Evolutionary conservation across 2,888 invertebrate species (phyloP), one percentile per base, ranked within the genome.

Genomic region (Timandra comae): DNA sequence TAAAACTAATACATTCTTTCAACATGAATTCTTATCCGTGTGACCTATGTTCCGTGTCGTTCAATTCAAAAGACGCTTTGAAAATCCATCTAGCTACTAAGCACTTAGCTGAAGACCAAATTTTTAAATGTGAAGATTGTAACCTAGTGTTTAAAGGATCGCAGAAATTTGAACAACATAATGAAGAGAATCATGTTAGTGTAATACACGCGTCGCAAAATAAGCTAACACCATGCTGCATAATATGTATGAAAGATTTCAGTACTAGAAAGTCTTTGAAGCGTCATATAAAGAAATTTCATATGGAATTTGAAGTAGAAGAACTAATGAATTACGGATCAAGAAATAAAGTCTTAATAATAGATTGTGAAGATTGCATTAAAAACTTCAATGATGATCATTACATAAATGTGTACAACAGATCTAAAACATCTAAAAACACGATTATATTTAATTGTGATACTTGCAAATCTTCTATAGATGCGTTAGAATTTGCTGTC

Each of bases 211-310:
- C 40, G 2, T 29, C 56, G 0, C 64, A 56, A 11, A 61, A 64
- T 16, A 76, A 74, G 25, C 26, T 50, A 0, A 13, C 68, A 1
- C 81, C 81, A 0, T 46, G 70, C 2, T 82, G 81, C 23, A 63
- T 79, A 2, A 50, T 81, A 0, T 82, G 81, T 12, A 66, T 63
- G 34, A 82, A 81, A 38, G 74, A 81, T 27, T 82, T 82, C n/a
- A 79, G 81, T 28, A 69, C 79, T 0, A 46, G 71, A 0, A 81
- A 81, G 38, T 79, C 81, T 0, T 22, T 82, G 5, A 77, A 73
- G 27, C 56, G 80, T 0, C 81, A 82, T 25, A 76, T 81, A 0
- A 77, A 74, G 36, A 79, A 72, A 23, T 82, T 82, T 29, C 81
- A 82, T 12, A 38, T 43, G 0, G 74, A 68, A 1, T 81, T 79